Base-by-base conservation (phyloP, 2,113 vertebrate species). In the Sturnus vulgaris region DNA sequence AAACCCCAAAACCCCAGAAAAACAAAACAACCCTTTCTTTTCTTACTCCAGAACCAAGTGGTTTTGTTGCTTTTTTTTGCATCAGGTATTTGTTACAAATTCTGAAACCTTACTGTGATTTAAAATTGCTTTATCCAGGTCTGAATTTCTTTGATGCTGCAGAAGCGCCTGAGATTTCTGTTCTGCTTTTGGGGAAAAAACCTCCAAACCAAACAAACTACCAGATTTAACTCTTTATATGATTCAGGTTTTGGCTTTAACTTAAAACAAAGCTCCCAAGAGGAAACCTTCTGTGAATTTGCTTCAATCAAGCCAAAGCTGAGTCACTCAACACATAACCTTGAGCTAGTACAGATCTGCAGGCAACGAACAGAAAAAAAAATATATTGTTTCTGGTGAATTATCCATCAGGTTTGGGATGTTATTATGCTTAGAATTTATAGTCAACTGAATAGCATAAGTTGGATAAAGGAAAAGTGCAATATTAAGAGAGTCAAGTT, bases 1-100 rank as follows among this genome's bases (percentile, higher is more conserved):
- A 31, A 52, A 0, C 0, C 3, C 12, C 22, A 9, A 76, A 68
- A 12, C 3, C 9, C 6, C 10, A 40, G 11, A 3, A 35, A 64
- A 78, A 13, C 8, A 20, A 59, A 82, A 19, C 4, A 33, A 56
- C 3, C 2, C 6, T 70, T 88, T 75, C 1, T 86, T 69, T 66
- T 63, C 27, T 87, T 72, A 42, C 13, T 84, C 10, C 12, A 57
- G 20, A 70, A 56, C 3, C 1, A 69, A 50, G 18, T 39, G 37
- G 18, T 82, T 82, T 89, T 75, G 1, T 60, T 75, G 9, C 2
- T 35, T 71, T 39, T 72, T 44, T 70, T 60, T 49, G 8, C 0
- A 9, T n/a, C 22, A 53, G 19, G 6, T 78, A 47, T 91, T 95
- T 87, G 40, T 71, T 90, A 42, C 12, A 12, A 30, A n/a, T 65